Evolutionary conservation across 1,140 invertebrate genomes (phyloP), one percentile per base, ranked within the genome.

Genomic region (Onthophagus taurus): DNA sequence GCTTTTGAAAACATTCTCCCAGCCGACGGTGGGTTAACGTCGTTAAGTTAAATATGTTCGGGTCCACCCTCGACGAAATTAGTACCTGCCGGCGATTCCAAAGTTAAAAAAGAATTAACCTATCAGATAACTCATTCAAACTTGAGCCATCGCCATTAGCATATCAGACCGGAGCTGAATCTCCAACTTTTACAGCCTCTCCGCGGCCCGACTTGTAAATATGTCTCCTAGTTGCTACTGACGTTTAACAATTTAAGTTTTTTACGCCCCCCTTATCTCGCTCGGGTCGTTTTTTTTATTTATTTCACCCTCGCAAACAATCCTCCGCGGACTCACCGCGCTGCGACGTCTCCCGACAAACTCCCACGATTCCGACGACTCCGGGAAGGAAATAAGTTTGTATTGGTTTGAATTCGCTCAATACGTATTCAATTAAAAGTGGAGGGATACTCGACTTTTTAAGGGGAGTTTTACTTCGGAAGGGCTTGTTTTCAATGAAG

Each of bases 231-330:
- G 44, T 45, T 45, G 44, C 34, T 16, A 23, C 33, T 39, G 44
- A 45, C 44, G 16, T 45, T 45, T 45, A 45, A 45, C 44, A 45
- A 45, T 45, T 45, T 45, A 45, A 45, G 34, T n/a, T 45, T 45
- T 45, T 45, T 45, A 45, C 24, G 24, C 35, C 2, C 24, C 31
- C 21, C 23, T 33, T 23, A 24, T 39, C 19, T 29, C 37, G 23
- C 11, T 2, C 4, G 4, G 23, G 16, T 24, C 19, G 20, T 39
- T 39, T 29, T 39, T 39, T 39, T 39, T 36, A 18, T 36, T 36
- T 36, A 33, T 33, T 13, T 12, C 18, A 6, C 2, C 12, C 16
- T n/a, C n/a, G n/a, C n/a, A n/a, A n/a, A n/a, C n/a, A n/a, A n/a
- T n/a, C n/a, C n/a, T n/a, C n/a, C n/a, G n/a, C n/a, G n/a, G n/a